Conservation (phyloP, 2,797 vertebrate species). For the Cyprinodon diabolis region DNA sequence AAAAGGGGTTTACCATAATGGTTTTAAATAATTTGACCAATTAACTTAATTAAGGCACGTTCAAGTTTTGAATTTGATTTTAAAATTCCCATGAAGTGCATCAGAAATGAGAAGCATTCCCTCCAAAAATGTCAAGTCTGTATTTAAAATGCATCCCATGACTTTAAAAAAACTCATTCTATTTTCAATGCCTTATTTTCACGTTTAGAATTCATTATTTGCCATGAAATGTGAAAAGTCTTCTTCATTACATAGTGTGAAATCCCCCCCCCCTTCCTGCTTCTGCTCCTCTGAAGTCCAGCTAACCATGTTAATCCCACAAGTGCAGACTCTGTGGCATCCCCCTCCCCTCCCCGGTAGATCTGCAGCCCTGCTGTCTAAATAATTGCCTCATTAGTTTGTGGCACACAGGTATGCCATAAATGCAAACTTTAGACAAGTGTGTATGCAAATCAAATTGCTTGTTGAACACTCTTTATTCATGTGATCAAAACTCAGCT, state of each 20-base stretch:
- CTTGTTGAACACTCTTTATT: conserved; percentile 75
- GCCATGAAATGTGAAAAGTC: conserved; percentile 80
- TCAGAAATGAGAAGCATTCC: conserved; percentile 60
- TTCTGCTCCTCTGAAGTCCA: conserved; percentile 73
- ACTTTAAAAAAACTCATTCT: conserved; percentile 70
- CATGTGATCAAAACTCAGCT: conserved; percentile 72
- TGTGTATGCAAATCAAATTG: conserved; percentile 73
- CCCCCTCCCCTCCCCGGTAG: conserved; percentile 55
- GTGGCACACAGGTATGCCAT: conserved; percentile 71
- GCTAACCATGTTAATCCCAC: conserved; percentile 73
- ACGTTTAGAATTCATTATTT: conserved; percentile 81
- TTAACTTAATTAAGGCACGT: conserved; percentile 33
- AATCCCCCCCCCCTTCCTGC: conserved; percentile 70
- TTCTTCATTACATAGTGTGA: conserved; percentile 78
- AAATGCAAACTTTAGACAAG: conserved; percentile 74
- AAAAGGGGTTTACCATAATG: conserved; percentile 64
- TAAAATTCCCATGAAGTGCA: conserved; percentile 63
- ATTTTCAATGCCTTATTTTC: conserved; percentile 48
- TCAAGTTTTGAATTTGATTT: conserved; percentile 28
- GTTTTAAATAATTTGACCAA: conserved; percentile 71
- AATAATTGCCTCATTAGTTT: conserved; percentile 84
- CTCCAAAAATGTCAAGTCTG: conserved; percentile 55
- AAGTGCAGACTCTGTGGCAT: conserved; percentile 54
- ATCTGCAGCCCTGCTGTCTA: conserved; percentile 67
- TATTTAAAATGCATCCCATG: conserved; percentile 69